These are phyloP conservation scores for Craseonycteris thonglongyai DNA, from an alignment of 2,113 vertebrate species.

Conservation along the genomic window DNA sequence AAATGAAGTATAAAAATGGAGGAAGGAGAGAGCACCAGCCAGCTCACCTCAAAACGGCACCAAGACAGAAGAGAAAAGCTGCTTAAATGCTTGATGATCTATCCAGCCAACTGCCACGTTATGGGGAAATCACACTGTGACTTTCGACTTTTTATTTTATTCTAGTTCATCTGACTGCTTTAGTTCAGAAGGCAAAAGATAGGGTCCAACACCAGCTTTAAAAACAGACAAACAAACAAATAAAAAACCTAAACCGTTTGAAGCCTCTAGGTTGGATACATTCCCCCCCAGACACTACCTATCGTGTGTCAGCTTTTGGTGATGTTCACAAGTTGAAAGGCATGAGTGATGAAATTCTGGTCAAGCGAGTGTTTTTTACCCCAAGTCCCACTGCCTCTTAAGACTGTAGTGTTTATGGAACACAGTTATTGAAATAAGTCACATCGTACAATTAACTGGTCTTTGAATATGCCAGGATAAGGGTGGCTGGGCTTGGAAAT, in stretches of 20 bases:
- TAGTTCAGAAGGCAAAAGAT: background rate
- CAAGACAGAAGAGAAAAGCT: background rate
- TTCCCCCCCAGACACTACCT: background rate
- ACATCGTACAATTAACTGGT: background rate
- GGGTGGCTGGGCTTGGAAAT: background rate
- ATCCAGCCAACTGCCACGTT: background rate
- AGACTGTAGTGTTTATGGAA: background rate
- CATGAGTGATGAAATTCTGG: background rate
- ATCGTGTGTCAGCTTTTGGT: background rate
- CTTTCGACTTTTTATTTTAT: background rate
- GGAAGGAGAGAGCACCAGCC: background rate
- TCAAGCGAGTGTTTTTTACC: background rate
- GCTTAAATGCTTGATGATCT: background rate
- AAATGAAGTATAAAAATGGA: background rate
- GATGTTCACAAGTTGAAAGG: background rate
- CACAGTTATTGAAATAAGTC: background rate
- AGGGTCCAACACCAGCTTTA: background rate
- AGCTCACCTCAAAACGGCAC: background rate
- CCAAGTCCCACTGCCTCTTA: background rate
- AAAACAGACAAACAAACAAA: too few relatives aligned
- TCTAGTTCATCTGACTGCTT: background rate
- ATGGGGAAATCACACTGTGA: background rate
- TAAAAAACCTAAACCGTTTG: background rate
- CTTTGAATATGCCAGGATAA: background rate
- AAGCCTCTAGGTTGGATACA: background rate